These are phyloP conservation scores for Aix galericulata DNA, from an alignment of 2,113 vertebrate species.

Conservation along the genomic window DNA sequence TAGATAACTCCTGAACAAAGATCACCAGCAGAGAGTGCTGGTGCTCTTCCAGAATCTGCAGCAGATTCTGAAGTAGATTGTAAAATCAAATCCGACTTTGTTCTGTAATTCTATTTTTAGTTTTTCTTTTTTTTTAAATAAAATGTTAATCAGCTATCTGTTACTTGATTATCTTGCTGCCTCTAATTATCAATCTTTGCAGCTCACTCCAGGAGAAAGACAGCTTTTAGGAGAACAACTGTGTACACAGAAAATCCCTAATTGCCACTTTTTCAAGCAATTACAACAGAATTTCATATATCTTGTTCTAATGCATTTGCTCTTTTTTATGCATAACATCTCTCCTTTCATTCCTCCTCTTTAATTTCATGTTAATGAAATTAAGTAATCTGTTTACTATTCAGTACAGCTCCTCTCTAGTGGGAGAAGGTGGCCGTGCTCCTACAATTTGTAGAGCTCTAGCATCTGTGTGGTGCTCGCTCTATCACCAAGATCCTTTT, in stretches of 20 bases:
- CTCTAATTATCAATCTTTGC: background rate
- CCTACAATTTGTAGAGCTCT: background rate
- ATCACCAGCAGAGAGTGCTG: constrained; percentile 64
- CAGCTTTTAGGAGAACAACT: background rate
- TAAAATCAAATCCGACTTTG: background rate
- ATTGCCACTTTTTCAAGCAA: background rate
- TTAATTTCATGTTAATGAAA: background rate
- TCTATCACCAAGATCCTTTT: background rate
- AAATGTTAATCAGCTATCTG: constrained; percentile 28
- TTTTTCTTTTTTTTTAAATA: background rate
- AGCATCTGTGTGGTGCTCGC: background rate
- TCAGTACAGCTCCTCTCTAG: background rate
- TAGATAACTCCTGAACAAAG: background rate
- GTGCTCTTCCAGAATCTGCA: background rate
- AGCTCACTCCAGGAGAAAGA: background rate
- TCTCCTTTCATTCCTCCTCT: background rate
- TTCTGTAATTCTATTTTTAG: constrained; percentile 10
- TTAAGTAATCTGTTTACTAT: background rate
- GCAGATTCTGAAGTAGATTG: background rate
- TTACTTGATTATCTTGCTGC: constrained; percentile 4
- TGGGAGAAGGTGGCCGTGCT: background rate
- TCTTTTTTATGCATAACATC: background rate
- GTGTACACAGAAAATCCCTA: background rate
- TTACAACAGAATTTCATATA: background rate
- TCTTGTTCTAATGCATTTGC: background rate